Percentiles rank a stretch among this genome's conserved stretches.
phyloP scores from a whole-genome alignment of 2,113 vertebrate species.

The Capreolus pygargus region DNA sequence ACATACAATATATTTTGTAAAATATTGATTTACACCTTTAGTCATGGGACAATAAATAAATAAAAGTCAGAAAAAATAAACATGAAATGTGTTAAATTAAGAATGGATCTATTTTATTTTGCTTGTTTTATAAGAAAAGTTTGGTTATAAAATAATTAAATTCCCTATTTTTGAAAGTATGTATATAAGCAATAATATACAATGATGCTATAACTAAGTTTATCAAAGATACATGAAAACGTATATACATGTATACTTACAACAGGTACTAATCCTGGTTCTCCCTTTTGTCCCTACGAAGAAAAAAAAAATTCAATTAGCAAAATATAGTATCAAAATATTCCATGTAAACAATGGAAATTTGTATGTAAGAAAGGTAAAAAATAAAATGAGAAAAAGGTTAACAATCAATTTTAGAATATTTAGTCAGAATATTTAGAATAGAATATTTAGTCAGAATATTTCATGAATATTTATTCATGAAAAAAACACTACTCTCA shows the following conservation, averaged over 20 bases:
- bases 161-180: not conserved
- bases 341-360: not conserved
- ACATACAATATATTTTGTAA: not conserved
- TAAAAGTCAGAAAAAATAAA: not conserved
- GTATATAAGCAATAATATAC: not conserved
- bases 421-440: too few species aligned
- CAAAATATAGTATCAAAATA: not conserved
- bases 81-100: not conserved
- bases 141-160: not conserved
- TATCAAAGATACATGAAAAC: not conserved
- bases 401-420: not conserved
- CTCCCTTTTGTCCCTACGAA: slow-evolving; percentile 94
- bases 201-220: not conserved
- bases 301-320: not conserved
- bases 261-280: slow-evolving; percentile 93
- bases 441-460: too few species aligned
- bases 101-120: not conserved
- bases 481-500: not conserved
- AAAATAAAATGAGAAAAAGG: not conserved
- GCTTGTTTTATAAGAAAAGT: not conserved
- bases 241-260: slow-evolving; percentile 81
- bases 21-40: not conserved
- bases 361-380: not conserved
- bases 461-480: too few species aligned
- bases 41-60: not conserved